These are phyloP conservation scores for Bubo scandiacus DNA, from an alignment of 2,113 vertebrate genomes.

Conservation along the genomic window DNA sequence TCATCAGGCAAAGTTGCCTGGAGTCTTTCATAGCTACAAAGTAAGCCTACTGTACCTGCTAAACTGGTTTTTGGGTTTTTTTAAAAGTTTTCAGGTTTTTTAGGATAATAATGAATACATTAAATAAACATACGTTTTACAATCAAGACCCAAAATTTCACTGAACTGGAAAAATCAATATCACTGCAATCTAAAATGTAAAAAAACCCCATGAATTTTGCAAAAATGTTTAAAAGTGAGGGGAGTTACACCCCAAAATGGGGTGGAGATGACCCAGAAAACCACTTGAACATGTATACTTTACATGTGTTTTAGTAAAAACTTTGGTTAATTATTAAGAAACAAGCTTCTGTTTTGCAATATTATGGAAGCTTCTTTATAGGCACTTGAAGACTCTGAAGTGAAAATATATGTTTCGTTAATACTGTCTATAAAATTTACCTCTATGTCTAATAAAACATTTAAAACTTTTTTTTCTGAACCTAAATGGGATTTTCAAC, in stretches of 20 bases:
- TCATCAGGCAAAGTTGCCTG: not conserved
- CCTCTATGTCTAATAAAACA: not conserved
- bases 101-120: not conserved
- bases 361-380: not conserved
- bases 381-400: not conserved
- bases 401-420: not conserved
- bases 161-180: not conserved
- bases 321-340: not conserved
- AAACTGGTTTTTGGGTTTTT: not conserved
- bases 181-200: not conserved
- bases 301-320: not conserved
- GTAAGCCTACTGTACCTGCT: not conserved
- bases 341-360: not conserved
- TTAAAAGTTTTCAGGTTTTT: not conserved
- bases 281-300: not conserved
- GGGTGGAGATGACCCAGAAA: not conserved
- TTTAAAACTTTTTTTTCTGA: not conserved
- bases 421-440: not conserved
- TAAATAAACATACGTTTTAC: not conserved
- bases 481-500: not conserved
- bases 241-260: not conserved
- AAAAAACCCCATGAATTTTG: not conserved
- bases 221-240: not conserved
- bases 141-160: not conserved
- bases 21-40: not conserved